Evolutionary conservation across 1,140 invertebrate species (phyloP).

Genomic region (Diabrotica undecimpunctata): DNA sequence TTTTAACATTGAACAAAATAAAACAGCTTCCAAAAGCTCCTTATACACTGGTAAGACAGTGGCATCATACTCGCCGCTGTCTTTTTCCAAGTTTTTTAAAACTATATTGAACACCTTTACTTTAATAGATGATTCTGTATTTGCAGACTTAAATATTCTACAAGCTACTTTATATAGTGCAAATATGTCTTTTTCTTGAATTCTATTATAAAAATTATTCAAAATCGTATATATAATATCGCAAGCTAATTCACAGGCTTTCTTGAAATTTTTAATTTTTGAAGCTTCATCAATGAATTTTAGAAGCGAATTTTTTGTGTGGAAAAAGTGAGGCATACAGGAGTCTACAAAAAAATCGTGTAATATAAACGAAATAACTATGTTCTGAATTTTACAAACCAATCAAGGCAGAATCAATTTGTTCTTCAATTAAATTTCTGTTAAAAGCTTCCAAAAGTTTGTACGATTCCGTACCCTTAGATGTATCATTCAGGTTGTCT

Average conservation of each 20-base stretch:
- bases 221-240: constrained; percentile 35
- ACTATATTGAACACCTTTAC: constrained; percentile 31
- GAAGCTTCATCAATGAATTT: constrained; percentile 27
- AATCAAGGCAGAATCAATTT: constrained; percentile 26
- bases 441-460: constrained; percentile 28
- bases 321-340: constrained; percentile 33
- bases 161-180: constrained; percentile 21
- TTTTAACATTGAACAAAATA: constrained; percentile 14
- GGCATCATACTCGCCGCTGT: constrained; percentile 21
- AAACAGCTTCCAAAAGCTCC: constrained; percentile 22
- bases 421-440: constrained; percentile 31
- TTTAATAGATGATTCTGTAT: constrained; percentile 29
- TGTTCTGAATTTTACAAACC: constrained; percentile 22
- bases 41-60: constrained; percentile 17
- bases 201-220: constrained; percentile 34
- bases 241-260: constrained; percentile 22
- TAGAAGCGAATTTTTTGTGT: constrained; percentile 28
- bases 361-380: constrained; percentile 4
- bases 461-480: constrained; percentile 23
- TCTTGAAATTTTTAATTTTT: constrained; percentile 29
- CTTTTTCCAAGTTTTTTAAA: constrained; percentile 29
- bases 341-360: constrained; percentile 27
- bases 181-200: constrained; percentile 25
- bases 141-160: constrained; percentile 19
- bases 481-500: constrained; percentile 16